A percentile compares a stretch with the other conserved stretches of the same genome.
Evolutionary conservation across 2,888 invertebrate species (phyloP).

Genomic region (Panzeria rudis): DNA sequence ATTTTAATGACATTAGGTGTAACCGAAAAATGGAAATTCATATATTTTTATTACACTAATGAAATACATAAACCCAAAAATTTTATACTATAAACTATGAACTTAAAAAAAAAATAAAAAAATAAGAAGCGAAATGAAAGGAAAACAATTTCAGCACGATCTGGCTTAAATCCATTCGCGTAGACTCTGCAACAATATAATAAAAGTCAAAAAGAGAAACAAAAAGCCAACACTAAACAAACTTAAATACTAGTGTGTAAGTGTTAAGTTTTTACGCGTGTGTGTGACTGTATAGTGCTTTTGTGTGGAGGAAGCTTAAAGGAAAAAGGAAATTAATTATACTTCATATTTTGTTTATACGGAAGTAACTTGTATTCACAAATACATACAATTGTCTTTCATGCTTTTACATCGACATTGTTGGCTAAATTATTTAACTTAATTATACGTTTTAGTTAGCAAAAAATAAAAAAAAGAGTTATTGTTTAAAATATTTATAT

Average conservation of each 20-base stretch:
- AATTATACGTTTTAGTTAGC: conserved; percentile 40
- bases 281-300: background rate
- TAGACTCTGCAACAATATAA: conserved; percentile 20
- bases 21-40: conserved; percentile 35
- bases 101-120: background rate
- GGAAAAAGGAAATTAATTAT: conserved; percentile 64
- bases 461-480: background rate
- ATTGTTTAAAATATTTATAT: background rate
- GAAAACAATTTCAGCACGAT: conserved; percentile 65
- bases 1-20: conserved; percentile 36
- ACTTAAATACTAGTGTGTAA: background rate
- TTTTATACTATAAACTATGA: background rate
- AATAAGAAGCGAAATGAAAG: conserved; percentile 1
- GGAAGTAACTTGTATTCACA: conserved; percentile 46
- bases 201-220: conserved; percentile 23
- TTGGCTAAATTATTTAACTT: conserved; percentile 39
- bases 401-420: conserved; percentile 41
- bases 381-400: conserved; percentile 16
- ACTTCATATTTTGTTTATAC: conserved; percentile 51
- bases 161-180: conserved; percentile 9
- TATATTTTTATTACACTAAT: background rate
- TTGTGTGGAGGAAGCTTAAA: conserved; percentile 33
- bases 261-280: background rate
- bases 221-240: conserved; percentile 5
- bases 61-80: background rate